phyloP scores from a whole-genome alignment of 2,888 invertebrate species.

The Onthophagus sagittarius region DNA sequence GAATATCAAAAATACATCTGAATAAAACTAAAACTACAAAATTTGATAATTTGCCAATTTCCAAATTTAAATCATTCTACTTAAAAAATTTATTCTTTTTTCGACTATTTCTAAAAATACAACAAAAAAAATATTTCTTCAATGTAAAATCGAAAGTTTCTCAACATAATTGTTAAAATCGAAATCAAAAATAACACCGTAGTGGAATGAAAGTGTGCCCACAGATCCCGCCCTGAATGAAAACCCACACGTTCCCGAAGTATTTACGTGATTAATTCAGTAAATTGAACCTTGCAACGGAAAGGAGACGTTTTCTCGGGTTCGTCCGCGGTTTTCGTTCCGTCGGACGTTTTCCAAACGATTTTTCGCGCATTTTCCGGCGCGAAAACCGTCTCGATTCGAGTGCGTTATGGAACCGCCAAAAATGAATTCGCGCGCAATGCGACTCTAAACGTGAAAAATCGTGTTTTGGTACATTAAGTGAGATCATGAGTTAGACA shows the following conservation, averaged over 20 bases:
- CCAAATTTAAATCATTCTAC: too few relatives aligned
- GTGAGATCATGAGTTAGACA: conserved; percentile 26
- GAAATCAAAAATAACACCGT: conserved; percentile 22
- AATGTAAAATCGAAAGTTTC: too few relatives aligned
- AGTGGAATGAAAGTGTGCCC: conserved; percentile 31
- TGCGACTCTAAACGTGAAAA: background rate
- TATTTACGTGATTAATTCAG: conserved; percentile 52
- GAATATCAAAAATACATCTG: background rate
- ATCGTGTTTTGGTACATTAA: conserved; percentile 1
- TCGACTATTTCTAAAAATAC: too few relatives aligned
- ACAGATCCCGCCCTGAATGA: conserved; percentile 48
- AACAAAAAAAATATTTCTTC: too few relatives aligned
- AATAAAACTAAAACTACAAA: background rate
- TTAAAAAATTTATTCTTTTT: too few relatives aligned
- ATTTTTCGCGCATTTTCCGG: background rate
- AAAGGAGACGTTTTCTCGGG: conserved; percentile 39
- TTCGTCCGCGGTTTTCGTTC: conserved; percentile 16
- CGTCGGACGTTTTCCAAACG: conserved; percentile 23
- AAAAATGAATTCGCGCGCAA: background rate
- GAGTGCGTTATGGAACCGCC: conserved; percentile 2
- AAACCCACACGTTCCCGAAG: conserved; percentile 50
- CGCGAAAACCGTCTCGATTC: background rate
- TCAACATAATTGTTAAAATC: background rate
- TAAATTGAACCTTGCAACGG: conserved; percentile 48
- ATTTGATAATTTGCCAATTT: too few relatives aligned